phyloP scores from a whole-genome alignment of 2,797 vertebrate genomes.

The Champsocephalus gunnari region DNA sequence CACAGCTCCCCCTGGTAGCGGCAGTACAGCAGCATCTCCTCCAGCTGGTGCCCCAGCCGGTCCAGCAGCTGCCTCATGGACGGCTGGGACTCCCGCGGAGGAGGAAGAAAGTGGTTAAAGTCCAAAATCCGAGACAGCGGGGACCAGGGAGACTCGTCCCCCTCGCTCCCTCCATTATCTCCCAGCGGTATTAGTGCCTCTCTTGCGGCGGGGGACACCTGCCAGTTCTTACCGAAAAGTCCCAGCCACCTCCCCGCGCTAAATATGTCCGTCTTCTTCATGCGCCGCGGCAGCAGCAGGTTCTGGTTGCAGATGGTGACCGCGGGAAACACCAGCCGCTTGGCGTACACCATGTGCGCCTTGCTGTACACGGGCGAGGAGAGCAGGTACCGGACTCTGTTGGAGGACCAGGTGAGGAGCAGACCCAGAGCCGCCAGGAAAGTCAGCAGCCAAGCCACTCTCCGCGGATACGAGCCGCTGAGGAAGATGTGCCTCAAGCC shows the following conservation, averaged over 20 bases:
- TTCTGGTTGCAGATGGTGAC: slow-evolving; percentile 90
- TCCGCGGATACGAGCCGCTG: slow-evolving; percentile 83
- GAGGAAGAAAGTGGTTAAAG: slow-evolving; percentile 89
- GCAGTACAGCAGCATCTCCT: slow-evolving; percentile 89
- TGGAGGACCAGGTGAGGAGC: slow-evolving; percentile 87
- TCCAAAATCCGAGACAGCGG: slow-evolving; percentile 86
- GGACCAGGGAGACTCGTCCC: slow-evolving; percentile 79
- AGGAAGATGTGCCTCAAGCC: slow-evolving; percentile 85
- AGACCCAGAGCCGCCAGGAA: slow-evolving; percentile 83
- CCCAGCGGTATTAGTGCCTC: slow-evolving; percentile 77
- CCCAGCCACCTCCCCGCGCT: slow-evolving; percentile 88
- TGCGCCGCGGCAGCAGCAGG: slow-evolving; percentile 84
- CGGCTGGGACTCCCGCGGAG: slow-evolving; percentile 84
- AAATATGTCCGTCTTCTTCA: slow-evolving; percentile 88
- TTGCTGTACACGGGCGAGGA: slow-evolving; percentile 88
- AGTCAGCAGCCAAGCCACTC: slow-evolving; percentile 85
- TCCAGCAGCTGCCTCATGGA: slow-evolving; percentile 86
- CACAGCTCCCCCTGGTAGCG: slow-evolving; percentile 87
- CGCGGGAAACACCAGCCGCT: slow-evolving; percentile 87
- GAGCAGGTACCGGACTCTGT: slow-evolving; percentile 87
- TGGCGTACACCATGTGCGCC: slow-evolving; percentile 87
- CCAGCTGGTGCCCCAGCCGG: slow-evolving; percentile 87
- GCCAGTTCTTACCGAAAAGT: slow-evolving; percentile 85
- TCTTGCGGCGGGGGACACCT: slow-evolving; percentile 78
- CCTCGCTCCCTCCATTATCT: slow-evolving; percentile 38